Base-by-base conservation (phyloP, 2,888 invertebrate genomes). In the Thymelicus lineola region DNA sequence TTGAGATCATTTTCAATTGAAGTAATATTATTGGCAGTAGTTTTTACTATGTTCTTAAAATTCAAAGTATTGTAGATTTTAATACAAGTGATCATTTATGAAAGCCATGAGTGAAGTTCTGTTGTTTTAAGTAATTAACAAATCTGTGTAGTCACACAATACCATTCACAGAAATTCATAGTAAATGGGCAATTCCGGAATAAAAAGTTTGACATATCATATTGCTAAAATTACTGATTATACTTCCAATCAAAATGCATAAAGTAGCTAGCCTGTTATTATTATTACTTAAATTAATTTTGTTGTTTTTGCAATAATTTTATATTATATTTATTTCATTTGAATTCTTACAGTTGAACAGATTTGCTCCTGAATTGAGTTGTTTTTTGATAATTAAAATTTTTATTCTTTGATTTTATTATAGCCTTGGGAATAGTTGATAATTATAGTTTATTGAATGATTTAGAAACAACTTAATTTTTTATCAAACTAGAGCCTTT, bases 311-410 rank as follows among this genome's bases (percentile, higher is more conserved):
- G 42, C 42, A 12, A 42, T 42, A 12, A 42, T 42, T 12, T 2
- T 12, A 42, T 42, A 42, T 2, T 12, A 42, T 10, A 4, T 10
- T 12, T 42, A 4, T 4, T 10, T 42, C 12, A 4, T 4, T 42
- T 12, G 12, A 42, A 10, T 42, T 10, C 55, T 68, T 68, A 28
- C 67, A 61, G 53, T 57, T 63, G 55, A 58, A 63, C 63, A 69
- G 58, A 69, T 69, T 69, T 69, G 69, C 57, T 69, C 68, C 68
- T 63, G 45, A 50, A 61, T 35, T 20, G 53, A 15, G 10, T 67
- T 46, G 12, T 42, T 38, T 50, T 53, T 12, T 42, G 42, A 45
- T 45, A 48, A 60, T 60, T 66, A 57, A n/a, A 46, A 5, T 53
- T 55, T 46, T 62, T 38, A 35, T 12, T 63, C 35, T 69, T 14